phyloP scores from a whole-genome alignment of 2,888 invertebrate genomes.

The Metalampra italica region DNA sequence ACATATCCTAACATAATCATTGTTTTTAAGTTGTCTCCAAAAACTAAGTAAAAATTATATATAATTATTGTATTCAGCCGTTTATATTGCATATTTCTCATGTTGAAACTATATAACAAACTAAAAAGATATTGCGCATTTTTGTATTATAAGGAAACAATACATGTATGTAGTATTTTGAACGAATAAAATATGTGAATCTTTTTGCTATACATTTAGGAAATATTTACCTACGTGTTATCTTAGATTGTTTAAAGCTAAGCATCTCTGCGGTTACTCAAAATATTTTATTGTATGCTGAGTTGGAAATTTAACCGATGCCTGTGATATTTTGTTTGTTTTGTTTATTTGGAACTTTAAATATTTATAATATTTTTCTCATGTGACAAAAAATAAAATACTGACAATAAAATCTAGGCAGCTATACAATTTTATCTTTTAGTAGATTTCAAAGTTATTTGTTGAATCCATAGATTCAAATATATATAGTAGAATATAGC shows the following conservation, averaged over 20 bases:
- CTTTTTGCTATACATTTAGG: no score
- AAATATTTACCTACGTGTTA: no score
- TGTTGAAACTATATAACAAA: constrained; percentile 3
- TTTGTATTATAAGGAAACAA: no score
- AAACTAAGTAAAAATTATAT: neutral
- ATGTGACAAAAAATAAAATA: neutral
- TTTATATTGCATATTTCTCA: constrained; percentile 1
- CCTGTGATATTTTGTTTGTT: constrained; percentile 11
- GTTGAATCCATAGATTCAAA: neutral
- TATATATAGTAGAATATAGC: neutral
- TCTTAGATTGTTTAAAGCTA: no score
- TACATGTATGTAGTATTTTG: neutral
- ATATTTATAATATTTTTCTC: neutral
- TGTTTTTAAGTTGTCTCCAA: neutral
- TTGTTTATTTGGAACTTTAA: neutral
- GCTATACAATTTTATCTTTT: neutral
- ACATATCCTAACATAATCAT: neutral
- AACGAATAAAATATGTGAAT: no score
- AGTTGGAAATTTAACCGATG: neutral
- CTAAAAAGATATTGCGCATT: neutral
- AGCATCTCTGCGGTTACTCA: no score
- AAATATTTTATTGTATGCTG: no score
- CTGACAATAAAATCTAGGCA: constrained; percentile 7
- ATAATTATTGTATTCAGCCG: constrained; percentile 7
- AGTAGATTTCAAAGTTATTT: constrained; percentile 1